phyloP scores from a whole-genome alignment of 2,797 vertebrate species.

The Cichlasoma orientale region DNA sequence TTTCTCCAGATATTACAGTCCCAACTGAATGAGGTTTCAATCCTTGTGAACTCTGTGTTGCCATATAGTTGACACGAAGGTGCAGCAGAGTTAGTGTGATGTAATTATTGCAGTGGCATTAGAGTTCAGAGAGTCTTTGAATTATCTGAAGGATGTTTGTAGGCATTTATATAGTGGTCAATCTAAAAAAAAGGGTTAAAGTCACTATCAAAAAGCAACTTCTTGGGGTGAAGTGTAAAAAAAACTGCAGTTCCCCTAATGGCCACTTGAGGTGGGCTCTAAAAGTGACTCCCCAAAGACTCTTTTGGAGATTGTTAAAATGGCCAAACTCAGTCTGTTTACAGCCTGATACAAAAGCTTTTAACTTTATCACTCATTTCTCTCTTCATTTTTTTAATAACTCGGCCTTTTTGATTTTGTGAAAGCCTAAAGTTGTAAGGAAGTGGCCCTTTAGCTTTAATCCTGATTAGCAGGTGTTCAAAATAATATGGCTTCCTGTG shows the following conservation, averaged over 20 bases:
- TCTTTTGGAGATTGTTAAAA: not conserved
- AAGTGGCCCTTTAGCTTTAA: not conserved
- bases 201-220: no score
- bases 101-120: constrained; percentile 15
- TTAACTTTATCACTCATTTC: no score
- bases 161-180: no score
- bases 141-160: constrained; percentile 43
- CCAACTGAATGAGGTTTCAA: constrained; percentile 18
- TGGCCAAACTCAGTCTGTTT: not conserved
- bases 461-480: not conserved
- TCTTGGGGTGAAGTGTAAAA: no score
- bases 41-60: constrained; percentile 4
- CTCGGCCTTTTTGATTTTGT: not conserved
- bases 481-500: no score
- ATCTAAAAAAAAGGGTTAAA: no score
- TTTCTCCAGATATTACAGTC: constrained; percentile 14
- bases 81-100: not conserved
- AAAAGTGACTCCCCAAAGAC: no score
- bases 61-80: constrained; percentile 1
- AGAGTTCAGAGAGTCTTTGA: constrained; percentile 38
- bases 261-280: no score
- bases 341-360: no score
- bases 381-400: not conserved
- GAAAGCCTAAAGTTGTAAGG: not conserved
- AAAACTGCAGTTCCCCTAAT: no score